phyloP scores from a whole-genome alignment of 2,113 vertebrate genomes.

The Myanophis thanlyinensis region DNA sequence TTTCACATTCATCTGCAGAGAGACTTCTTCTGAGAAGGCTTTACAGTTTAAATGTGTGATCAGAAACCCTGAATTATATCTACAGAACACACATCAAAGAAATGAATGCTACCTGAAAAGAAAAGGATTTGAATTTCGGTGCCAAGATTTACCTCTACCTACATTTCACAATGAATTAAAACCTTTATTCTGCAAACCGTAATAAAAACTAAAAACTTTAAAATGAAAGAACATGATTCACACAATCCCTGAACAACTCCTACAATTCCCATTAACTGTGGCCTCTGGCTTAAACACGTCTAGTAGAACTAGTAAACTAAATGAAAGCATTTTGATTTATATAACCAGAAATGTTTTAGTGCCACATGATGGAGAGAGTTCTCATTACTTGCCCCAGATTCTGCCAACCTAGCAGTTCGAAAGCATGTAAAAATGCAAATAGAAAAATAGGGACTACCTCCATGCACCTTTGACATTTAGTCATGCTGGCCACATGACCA shows the following conservation, averaged over 20 bases:
- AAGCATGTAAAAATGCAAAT: no score
- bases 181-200: rapidly evolving
- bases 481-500: no score
- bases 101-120: slow-evolving; percentile 23
- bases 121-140: background rate
- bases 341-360: no score
- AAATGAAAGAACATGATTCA: background rate
- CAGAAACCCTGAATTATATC: slow-evolving; percentile 14
- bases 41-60: slow-evolving; percentile 26
- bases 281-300: background rate
- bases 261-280: background rate
- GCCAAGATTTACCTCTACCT: background rate
- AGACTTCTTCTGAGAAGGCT: slow-evolving; percentile 27
- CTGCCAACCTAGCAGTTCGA: no score
- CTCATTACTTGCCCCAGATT: no score
- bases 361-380: no score
- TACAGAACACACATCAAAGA: slow-evolving; percentile 18
- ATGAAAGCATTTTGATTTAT: background rate
- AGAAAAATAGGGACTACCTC: no score
- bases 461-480: no score
- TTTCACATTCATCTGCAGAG: slow-evolving; percentile 30
- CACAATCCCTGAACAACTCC: background rate
- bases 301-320: background rate
- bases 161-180: background rate
- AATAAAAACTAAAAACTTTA: background rate